Percentiles rank a stretch among this genome's conserved stretches.
These are phyloP conservation scores for Anoura caudifer DNA, from an alignment of 2,113 vertebrate species.

Conservation along the genomic window DNA sequence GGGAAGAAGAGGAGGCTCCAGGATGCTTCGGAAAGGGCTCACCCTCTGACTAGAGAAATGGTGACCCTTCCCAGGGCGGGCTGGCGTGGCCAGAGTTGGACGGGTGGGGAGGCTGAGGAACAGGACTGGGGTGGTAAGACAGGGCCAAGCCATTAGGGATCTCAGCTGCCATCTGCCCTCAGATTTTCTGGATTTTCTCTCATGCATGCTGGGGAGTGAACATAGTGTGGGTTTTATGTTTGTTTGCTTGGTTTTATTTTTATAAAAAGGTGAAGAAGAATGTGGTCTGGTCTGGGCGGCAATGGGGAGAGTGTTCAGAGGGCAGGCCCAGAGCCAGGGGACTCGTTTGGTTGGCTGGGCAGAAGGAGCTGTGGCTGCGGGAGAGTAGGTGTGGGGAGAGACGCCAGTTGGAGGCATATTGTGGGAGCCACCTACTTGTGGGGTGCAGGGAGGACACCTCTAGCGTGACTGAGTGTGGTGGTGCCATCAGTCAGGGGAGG, in stretches of 20 bases:
- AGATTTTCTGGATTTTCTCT: not conserved
- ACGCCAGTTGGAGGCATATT: not conserved
- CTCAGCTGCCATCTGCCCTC: not conserved
- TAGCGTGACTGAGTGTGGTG: not conserved
- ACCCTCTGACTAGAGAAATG: not conserved
- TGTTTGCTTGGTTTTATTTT: not conserved
- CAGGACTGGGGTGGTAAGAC: not conserved
- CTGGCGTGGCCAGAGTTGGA: not conserved
- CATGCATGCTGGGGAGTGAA: accelerated
- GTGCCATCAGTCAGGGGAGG: not conserved
- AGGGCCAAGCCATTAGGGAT: accelerated
- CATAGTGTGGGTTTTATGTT: no score
- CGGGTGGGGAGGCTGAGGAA: not conserved
- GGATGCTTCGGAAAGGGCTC: not conserved
- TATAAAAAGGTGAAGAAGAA: not conserved
- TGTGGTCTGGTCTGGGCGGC: not conserved
- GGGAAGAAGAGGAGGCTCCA: not conserved
- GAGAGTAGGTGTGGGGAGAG: not conserved
- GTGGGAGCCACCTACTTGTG: not conserved
- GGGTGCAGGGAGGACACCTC: not conserved
- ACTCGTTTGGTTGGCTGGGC: accelerated
- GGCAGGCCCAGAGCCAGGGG: not conserved
- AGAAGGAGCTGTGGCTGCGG: not conserved
- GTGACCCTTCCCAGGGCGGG: not conserved
- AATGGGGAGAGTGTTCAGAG: not conserved